These are phyloP conservation scores for Edolisoma coerulescens DNA, from an alignment of 2,113 vertebrate genomes.

Conservation along the genomic window DNA sequence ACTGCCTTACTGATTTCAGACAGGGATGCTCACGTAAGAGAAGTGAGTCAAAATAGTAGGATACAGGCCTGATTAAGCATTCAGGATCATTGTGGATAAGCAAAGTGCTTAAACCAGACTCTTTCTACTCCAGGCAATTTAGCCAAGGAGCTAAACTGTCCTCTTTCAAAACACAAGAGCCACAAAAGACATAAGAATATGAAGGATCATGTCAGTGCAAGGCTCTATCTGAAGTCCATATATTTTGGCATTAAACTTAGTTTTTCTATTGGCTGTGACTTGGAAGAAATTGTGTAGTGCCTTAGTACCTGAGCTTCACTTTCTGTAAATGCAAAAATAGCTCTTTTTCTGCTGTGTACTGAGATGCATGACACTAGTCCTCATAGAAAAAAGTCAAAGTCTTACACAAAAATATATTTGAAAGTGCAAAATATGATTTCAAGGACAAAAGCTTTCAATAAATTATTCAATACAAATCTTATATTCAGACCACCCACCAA, in stretches of 20 bases:
- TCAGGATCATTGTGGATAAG: background rate
- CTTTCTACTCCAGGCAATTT: background rate
- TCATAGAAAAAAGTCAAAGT: background rate
- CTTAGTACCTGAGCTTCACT: background rate
- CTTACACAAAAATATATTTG: background rate
- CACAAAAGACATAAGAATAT: background rate
- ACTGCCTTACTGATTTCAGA: background rate
- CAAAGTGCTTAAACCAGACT: background rate
- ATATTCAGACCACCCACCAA: background rate
- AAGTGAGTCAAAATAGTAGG: background rate
- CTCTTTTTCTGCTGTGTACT: background rate
- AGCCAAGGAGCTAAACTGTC: background rate
- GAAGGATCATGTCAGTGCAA: background rate
- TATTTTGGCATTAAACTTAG: background rate
- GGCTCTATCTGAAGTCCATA: background rate
- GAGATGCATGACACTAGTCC: background rate
- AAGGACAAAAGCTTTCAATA: constrained; percentile 11
- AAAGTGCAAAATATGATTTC: background rate
- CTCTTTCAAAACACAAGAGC: background rate
- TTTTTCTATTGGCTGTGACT: background rate
- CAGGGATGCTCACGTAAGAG: background rate
- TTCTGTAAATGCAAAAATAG: background rate
- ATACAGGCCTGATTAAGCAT: background rate
- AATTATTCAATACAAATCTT: constrained; percentile 1
- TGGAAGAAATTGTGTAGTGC: background rate